Conservation (phyloP, 1,140 invertebrate genomes). For the Mercenaria mercenaria region DNA sequence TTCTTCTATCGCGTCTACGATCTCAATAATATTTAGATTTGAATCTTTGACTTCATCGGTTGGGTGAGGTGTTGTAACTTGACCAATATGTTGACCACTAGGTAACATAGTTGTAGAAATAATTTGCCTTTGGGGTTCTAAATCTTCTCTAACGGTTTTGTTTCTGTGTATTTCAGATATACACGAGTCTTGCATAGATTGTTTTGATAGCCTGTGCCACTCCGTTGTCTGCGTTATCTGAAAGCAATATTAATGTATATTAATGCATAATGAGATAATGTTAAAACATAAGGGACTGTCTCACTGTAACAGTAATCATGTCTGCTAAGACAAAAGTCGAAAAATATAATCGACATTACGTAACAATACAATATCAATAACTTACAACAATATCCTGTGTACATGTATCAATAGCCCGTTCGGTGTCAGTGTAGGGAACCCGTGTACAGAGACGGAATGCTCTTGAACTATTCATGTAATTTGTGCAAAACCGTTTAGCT, state of each 20-base stretch:
- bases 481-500: not conserved
- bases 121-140: not conserved
- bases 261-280: not conserved
- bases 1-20: not conserved
- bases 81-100: too few species aligned
- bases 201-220: not conserved
- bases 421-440: not conserved
- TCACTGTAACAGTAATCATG: too few species aligned
- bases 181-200: constrained; percentile 1
- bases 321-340: too few species aligned
- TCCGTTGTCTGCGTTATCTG: not conserved
- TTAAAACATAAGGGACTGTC: too few species aligned
- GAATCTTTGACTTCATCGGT: not conserved
- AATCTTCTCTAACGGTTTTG: not conserved
- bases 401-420: too few species aligned
- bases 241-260: not conserved
- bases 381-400: too few species aligned
- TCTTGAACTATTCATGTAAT: too few species aligned
- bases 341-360: too few species aligned
- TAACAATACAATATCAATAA: too few species aligned
- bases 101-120: not conserved
- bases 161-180: constrained; percentile 3
- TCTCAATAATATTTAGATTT: not conserved
- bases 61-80: not conserved
- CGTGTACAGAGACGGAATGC: not conserved